Evolutionary conservation across 2,888 invertebrate genomes (phyloP).

Genomic region (Microchrysa polita): DNA sequence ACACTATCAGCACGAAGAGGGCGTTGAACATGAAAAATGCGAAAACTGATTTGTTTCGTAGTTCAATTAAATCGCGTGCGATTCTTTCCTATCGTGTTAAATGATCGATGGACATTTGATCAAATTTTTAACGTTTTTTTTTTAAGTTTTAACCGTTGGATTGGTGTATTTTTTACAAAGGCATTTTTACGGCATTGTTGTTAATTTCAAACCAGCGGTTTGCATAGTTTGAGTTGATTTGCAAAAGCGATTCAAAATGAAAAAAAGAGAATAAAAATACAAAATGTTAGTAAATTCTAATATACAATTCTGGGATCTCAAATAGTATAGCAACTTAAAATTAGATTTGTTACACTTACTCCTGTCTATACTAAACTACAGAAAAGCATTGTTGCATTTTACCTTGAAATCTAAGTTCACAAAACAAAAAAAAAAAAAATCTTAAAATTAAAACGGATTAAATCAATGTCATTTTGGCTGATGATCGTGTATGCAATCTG

Average conservation of each 20-base stretch:
- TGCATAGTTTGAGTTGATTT: constrained; percentile 40
- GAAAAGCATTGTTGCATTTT: constrained; percentile 20
- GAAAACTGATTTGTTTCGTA: constrained; percentile 96
- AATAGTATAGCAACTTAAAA: constrained; percentile 50
- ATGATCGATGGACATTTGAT: too few species aligned
- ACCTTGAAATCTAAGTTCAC: constrained; percentile 1
- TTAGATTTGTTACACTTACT: not conserved
- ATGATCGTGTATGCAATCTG: constrained; percentile 53
- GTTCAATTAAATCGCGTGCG: constrained; percentile 89
- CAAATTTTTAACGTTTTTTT: constrained; percentile 1
- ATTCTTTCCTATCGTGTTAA: constrained; percentile 77
- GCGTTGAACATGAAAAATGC: constrained; percentile 99
- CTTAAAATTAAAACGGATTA: not conserved
- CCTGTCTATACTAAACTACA: constrained; percentile 21
- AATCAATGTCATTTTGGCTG: constrained; percentile 13
- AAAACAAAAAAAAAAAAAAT: constrained; percentile 1
- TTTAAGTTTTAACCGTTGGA: not conserved
- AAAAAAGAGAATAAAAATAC: constrained; percentile 56
- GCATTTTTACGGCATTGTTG: constrained; percentile 27
- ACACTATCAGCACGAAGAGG: constrained; percentile 97
- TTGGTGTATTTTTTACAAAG: constrained; percentile 25
- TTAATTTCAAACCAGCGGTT: constrained; percentile 31
- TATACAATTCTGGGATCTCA: constrained; percentile 53
- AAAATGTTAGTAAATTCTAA: constrained; percentile 62
- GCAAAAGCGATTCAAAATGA: constrained; percentile 52